Conservation (phyloP, 2,113 vertebrate species). For the Hepsetus odoe region DNA sequence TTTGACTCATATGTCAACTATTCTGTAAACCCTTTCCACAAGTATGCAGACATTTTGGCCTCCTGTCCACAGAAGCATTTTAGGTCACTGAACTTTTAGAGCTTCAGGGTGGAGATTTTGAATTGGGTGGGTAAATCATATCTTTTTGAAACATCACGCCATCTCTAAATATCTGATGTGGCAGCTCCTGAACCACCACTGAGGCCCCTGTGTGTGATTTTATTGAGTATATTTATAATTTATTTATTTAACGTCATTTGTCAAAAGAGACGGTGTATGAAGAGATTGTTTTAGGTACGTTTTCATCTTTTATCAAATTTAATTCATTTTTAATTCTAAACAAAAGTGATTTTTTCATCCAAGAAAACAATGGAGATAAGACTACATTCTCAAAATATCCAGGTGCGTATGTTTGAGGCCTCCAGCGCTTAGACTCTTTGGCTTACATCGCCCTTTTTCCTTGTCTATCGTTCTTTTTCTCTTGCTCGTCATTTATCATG, state of each 20-base stretch:
- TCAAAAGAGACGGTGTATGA: too few species aligned
- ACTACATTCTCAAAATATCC: not conserved
- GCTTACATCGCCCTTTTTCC: not conserved
- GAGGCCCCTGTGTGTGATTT: too few species aligned
- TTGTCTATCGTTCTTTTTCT: not conserved
- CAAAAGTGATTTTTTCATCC: too few species aligned
- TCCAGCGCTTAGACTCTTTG: not conserved
- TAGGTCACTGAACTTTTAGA: not conserved
- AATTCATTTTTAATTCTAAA: too few species aligned
- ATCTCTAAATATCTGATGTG: too few species aligned
- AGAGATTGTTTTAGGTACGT: too few species aligned
- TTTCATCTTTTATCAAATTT: too few species aligned
- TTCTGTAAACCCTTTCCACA: not conserved
- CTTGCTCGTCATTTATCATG: constrained; percentile 16
- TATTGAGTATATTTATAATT: too few species aligned
- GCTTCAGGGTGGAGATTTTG: not conserved
- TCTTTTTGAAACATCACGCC: too few species aligned
- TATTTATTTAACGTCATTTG: too few species aligned
- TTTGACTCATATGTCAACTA: not conserved
- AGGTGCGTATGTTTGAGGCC: not conserved
- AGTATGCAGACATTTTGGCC: not conserved
- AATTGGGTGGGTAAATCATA: not conserved
- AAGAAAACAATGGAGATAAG: too few species aligned
- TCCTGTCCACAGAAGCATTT: not conserved
- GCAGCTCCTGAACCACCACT: too few species aligned